A percentile compares a stretch with the other conserved stretches of the same genome.
Conservation (phyloP, 2,888 invertebrate genomes). For the Incurvaria masculella region DNA sequence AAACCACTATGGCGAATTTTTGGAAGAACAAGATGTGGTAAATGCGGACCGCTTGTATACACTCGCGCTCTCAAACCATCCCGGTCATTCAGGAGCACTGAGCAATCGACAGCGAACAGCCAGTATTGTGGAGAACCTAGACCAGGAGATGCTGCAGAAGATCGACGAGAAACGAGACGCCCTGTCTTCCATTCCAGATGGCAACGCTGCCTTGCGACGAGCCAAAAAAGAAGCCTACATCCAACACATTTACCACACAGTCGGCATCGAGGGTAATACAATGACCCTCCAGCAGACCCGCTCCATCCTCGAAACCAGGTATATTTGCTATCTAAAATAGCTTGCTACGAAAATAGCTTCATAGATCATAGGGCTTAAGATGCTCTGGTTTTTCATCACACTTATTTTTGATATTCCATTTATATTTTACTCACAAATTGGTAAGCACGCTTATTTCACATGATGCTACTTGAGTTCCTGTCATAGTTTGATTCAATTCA, state of each 20-base stretch:
- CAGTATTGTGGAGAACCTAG: constrained; percentile 85
- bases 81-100: constrained; percentile 76
- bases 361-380: too few relatives aligned
- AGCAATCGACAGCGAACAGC: constrained; percentile 81
- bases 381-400: too few relatives aligned
- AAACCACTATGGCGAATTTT: constrained; percentile 88
- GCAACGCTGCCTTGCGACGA: constrained; percentile 74
- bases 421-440: too few relatives aligned
- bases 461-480: too few relatives aligned
- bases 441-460: too few relatives aligned
- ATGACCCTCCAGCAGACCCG: constrained; percentile 91
- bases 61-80: constrained; percentile 78
- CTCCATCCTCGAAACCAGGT: constrained; percentile 81
- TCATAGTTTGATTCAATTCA: too few relatives aligned
- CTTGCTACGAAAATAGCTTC: too few relatives aligned
- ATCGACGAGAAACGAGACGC: constrained; percentile 84
- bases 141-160: constrained; percentile 70
- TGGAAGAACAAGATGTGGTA: constrained; percentile 85
- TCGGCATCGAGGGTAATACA: constrained; percentile 97
- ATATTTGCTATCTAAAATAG: too few relatives aligned
- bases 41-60: constrained; percentile 89
- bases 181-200: constrained; percentile 76
- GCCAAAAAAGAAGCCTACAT: constrained; percentile 96
- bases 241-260: constrained; percentile 94
- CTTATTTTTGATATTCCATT: too few relatives aligned